Conservation (phyloP, 2,113 vertebrate genomes). For the Gnathonemus echidnorhynchus region DNA sequence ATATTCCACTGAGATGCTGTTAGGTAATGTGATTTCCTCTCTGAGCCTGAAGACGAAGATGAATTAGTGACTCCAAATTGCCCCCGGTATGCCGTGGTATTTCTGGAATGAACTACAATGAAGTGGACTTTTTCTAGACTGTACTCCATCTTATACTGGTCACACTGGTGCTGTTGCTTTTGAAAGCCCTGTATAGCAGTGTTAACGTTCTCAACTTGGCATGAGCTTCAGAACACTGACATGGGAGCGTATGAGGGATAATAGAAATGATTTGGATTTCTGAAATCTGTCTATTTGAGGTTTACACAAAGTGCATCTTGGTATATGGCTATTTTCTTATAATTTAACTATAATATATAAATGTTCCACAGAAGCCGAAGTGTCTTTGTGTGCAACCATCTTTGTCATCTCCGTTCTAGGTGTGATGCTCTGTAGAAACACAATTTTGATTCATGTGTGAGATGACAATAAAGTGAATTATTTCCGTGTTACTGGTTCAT, state of each 20-base stretch:
- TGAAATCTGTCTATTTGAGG: not conserved
- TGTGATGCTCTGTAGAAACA: not conserved
- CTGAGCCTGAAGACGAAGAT: not conserved
- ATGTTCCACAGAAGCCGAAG: not conserved
- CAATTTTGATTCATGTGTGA: not conserved
- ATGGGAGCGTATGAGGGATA: not conserved
- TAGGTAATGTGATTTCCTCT: not conserved
- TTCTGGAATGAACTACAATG: not conserved
- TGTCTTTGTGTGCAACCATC: not conserved
- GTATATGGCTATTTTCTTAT: not conserved
- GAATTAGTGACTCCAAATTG: not conserved
- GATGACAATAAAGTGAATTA: not conserved
- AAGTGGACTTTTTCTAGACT: not conserved
- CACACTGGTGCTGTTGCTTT: not conserved
- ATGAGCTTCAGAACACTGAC: not conserved
- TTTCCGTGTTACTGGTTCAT: not conserved
- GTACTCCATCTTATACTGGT: not conserved
- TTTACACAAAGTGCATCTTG: not conserved
- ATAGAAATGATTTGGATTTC: not conserved
- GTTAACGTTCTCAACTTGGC: not conserved
- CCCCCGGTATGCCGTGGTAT: not conserved
- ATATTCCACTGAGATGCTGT: not conserved
- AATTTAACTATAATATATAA: not conserved
- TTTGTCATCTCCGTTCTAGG: not conserved
- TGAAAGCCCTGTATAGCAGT: not conserved